A percentile compares a stretch with the other conserved stretches of the same genome.
Conservation (phyloP, 2,797 vertebrate species). For the Characodon lateralis region DNA sequence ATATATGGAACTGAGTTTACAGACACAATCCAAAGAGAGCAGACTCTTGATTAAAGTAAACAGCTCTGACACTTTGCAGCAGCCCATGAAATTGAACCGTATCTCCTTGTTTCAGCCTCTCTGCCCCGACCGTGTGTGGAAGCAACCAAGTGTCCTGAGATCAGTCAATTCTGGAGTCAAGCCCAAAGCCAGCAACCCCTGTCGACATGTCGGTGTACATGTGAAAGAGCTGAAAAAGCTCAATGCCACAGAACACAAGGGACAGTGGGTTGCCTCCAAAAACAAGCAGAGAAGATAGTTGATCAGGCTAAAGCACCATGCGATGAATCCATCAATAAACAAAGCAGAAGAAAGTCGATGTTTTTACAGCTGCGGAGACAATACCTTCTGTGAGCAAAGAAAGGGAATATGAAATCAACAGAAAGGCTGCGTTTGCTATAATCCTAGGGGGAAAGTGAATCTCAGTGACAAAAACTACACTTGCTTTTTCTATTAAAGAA, state of each 20-base stretch:
- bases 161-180: conserved; percentile 46
- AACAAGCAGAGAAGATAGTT: neutral
- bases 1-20: neutral
- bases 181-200: conserved; percentile 19
- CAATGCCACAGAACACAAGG: neutral
- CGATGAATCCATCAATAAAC: conserved; percentile 49
- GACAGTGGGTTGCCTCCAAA: conserved; percentile 8
- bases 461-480: conserved; percentile 51
- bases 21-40: conserved; percentile 9
- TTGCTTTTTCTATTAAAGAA: conserved; percentile 48
- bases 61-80: conserved; percentile 44
- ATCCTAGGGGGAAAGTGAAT: conserved; percentile 3
- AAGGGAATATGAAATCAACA: conserved; percentile 9
- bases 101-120: conserved; percentile 49
- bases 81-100: conserved; percentile 57
- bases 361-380: conserved; percentile 34
- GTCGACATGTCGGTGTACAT: neutral
- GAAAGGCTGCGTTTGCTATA: conserved; percentile 12
- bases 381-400: neutral
- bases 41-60: conserved; percentile 38
- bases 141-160: conserved; percentile 31
- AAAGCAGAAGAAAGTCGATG: conserved; percentile 32
- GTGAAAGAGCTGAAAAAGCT: conserved; percentile 2
- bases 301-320: conserved; percentile 23
- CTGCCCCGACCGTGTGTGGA: conserved; percentile 41